Conservation (phyloP, 1,140 invertebrate genomes). For the Lamellibrachia luymesi region DNA sequence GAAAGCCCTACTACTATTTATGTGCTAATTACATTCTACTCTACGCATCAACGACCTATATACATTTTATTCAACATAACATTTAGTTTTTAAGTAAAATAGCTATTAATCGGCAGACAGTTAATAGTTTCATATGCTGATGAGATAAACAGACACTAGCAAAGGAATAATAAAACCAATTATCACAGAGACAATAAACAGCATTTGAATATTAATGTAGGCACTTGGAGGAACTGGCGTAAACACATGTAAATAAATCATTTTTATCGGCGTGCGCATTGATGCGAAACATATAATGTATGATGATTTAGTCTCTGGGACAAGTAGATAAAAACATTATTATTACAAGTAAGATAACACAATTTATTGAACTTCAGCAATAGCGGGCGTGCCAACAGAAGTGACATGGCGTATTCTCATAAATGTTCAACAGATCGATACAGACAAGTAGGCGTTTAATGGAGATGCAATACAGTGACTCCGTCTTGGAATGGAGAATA, state of each 20-base stretch:
- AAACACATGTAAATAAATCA: background rate
- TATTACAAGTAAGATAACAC: background rate
- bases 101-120: no score
- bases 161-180: no score
- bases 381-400: background rate
- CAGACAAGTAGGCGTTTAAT: background rate
- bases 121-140: no score
- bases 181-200: no score
- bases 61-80: no score
- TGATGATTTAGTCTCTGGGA: background rate
- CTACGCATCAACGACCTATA: no score
- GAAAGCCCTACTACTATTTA: no score
- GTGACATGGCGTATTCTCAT: background rate
- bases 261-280: background rate
- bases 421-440: background rate
- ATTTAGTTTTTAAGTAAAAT: no score
- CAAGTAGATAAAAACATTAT: background rate
- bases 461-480: background rate
- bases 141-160: no score
- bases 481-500: background rate
- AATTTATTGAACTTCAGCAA: background rate
- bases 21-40: no score
- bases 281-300: background rate
- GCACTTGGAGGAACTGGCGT: background rate
- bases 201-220: no score